phyloP scores from a whole-genome alignment of 2,888 invertebrate genomes.

The Uropetala carovei region DNA sequence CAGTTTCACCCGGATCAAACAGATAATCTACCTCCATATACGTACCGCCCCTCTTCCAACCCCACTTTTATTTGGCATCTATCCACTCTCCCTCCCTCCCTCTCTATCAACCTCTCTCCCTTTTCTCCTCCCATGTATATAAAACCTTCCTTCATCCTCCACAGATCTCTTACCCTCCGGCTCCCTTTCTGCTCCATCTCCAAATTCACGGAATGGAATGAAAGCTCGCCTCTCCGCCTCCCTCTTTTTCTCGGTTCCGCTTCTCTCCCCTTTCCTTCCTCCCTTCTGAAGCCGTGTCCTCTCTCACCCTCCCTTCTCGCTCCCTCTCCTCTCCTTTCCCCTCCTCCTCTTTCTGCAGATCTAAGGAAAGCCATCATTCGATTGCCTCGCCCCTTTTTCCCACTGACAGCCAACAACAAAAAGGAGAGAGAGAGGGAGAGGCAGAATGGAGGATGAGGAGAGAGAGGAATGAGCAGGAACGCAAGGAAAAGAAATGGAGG shows the following conservation, averaged over 20 bases:
- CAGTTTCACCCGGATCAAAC: slow-evolving; percentile 9
- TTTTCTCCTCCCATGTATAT: background rate
- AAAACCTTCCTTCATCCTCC: background rate
- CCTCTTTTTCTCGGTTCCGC: background rate
- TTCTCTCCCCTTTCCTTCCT: background rate
- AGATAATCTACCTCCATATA: background rate
- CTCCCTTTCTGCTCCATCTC: slow-evolving; percentile 32
- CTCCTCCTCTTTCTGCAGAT: slow-evolving; percentile 30
- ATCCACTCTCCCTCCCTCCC: background rate
- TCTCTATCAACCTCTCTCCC: background rate
- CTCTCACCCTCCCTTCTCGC: background rate
- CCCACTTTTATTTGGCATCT: background rate
- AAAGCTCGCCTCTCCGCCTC: background rate
- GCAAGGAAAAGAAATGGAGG: background rate
- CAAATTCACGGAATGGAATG: slow-evolving; percentile 36
- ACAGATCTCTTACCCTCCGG: background rate
- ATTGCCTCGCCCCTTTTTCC: slow-evolving; percentile 53
- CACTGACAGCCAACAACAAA: slow-evolving; percentile 28
- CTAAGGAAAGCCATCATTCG: slow-evolving; percentile 47
- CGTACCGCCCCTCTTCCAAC: too few relatives aligned
- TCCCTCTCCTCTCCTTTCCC: background rate
- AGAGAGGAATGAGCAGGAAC: background rate
- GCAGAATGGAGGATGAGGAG: background rate
- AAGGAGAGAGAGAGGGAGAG: slow-evolving; percentile 7
- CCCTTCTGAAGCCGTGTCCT: background rate